These are phyloP conservation scores for Druon quercuslanigerum DNA, from an alignment of 1,140 invertebrate genomes.

Conservation along the genomic window DNA sequence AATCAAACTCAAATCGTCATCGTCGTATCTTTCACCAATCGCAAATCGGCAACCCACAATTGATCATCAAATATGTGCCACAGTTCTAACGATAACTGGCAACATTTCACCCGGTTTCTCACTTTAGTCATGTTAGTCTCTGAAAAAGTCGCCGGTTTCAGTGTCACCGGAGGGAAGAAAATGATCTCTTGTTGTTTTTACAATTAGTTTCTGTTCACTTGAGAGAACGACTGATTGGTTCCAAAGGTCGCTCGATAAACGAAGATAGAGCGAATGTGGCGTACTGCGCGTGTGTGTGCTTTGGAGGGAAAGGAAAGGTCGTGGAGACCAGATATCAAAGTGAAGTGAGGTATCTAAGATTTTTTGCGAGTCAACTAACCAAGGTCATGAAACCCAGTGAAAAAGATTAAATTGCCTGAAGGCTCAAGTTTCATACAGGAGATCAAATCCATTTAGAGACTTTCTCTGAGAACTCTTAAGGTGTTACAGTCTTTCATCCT, in stretches of 20 bases:
- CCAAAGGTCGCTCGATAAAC: slow-evolving; percentile 30
- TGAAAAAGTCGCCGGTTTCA: background rate
- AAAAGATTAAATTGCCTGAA: background rate
- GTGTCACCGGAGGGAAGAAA: background rate
- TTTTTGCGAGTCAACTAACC: background rate
- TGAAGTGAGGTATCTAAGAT: slow-evolving; percentile 1
- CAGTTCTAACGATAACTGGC: background rate
- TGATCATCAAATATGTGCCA: background rate
- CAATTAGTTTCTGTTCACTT: background rate
- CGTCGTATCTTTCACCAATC: too few relatives aligned
- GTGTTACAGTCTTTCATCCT: too few relatives aligned
- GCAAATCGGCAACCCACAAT: background rate
- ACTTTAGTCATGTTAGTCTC: background rate
- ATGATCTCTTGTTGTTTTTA: background rate
- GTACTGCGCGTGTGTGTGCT: slow-evolving; percentile 20
- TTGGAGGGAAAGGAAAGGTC: slow-evolving; percentile 18
- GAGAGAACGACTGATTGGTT: slow-evolving; percentile 17
- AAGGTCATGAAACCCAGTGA: background rate
- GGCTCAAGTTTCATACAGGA: too few relatives aligned
- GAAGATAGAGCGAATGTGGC: slow-evolving; percentile 27
- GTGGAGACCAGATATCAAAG: slow-evolving; percentile 6
- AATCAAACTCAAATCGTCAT: background rate
- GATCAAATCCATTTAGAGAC: too few relatives aligned
- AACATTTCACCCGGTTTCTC: background rate
- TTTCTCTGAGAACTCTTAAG: too few relatives aligned